Percentiles rank a stretch among this genome's conserved stretches.
phyloP scores from a whole-genome alignment of 1,140 invertebrate genomes.

The Medauroidea extradentata region DNA sequence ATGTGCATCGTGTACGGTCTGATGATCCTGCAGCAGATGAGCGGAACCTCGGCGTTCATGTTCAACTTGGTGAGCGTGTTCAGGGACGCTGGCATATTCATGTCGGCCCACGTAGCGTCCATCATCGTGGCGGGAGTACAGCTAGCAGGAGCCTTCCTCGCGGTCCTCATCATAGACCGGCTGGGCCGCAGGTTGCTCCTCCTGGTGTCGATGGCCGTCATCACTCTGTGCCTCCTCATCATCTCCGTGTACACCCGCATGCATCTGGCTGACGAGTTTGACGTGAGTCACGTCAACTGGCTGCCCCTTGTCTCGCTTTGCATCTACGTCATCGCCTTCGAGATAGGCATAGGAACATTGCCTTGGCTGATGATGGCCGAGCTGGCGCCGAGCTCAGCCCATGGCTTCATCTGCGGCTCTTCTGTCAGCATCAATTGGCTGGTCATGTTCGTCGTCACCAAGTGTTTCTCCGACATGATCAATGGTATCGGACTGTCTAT shows the following conservation, averaged over 20 bases:
- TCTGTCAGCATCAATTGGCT: slow-evolving; percentile 50
- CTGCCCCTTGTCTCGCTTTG: slow-evolving; percentile 48
- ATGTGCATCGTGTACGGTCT: too few species aligned
- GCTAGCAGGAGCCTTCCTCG: not conserved
- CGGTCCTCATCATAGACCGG: slow-evolving; percentile 68
- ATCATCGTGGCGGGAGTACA: too few species aligned
- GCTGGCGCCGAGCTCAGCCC: slow-evolving; percentile 46
- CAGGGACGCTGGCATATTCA: too few species aligned
- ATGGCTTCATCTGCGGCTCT: slow-evolving; percentile 46
- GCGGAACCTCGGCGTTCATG: too few species aligned
- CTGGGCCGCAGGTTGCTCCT: slow-evolving; percentile 70
- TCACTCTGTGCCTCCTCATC: slow-evolving; percentile 62
- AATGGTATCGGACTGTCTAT: slow-evolving; percentile 44
- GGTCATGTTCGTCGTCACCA: slow-evolving; percentile 53
- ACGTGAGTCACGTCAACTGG: slow-evolving; percentile 38
- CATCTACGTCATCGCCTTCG: slow-evolving; percentile 46
- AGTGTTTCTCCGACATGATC: slow-evolving; percentile 45
- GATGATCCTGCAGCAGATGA: too few species aligned
- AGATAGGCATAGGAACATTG: slow-evolving; percentile 45
- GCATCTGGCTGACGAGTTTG: slow-evolving; percentile 32
- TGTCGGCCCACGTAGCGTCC: too few species aligned
- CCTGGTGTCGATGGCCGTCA: slow-evolving; percentile 60
- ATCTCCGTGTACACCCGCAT: slow-evolving; percentile 73
- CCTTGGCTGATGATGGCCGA: slow-evolving; percentile 46
- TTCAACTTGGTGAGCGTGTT: too few species aligned